phyloP scores from a whole-genome alignment of 2,113 vertebrate species.

The Rhabdornis inornatus region DNA sequence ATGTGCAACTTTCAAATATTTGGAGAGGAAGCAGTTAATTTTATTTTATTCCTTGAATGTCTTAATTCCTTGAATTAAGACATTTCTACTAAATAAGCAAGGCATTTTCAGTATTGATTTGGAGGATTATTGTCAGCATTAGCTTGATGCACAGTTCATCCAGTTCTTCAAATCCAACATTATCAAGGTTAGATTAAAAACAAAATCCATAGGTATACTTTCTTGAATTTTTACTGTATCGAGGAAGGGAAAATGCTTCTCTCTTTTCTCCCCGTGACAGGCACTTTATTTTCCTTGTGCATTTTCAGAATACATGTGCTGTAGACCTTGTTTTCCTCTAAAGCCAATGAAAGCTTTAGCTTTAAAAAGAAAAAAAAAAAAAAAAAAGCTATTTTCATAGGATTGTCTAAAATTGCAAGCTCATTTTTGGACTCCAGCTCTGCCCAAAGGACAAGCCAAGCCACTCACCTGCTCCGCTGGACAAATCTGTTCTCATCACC shows the following conservation, averaged over 20 bases:
- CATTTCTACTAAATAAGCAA: neutral
- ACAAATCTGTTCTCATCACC: neutral
- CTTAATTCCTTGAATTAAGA: too few relatives aligned
- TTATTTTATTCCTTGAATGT: neutral
- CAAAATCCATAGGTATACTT: neutral
- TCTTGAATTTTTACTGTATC: neutral
- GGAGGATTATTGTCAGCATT: neutral
- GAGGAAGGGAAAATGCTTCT: neutral
- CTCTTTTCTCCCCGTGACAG: neutral
- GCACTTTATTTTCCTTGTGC: neutral
- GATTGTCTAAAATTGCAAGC: neutral
- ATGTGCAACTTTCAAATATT: neutral
- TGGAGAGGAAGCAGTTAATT: neutral
- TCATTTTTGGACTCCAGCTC: neutral
- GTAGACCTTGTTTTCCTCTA: neutral
- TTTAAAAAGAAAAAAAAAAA: neutral
- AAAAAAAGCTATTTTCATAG: neutral
- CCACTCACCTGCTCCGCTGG: neutral
- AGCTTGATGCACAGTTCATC: neutral
- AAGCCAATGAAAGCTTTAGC: neutral
- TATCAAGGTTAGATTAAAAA: neutral
- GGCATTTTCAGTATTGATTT: neutral
- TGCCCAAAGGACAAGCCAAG: neutral
- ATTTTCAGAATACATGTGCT: neutral
- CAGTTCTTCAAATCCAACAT: neutral